Evolutionary conservation across 2,888 invertebrate genomes (phyloP), one percentile per base, ranked within the genome.

Genomic region (Pollenia griseotomentosa): DNA sequence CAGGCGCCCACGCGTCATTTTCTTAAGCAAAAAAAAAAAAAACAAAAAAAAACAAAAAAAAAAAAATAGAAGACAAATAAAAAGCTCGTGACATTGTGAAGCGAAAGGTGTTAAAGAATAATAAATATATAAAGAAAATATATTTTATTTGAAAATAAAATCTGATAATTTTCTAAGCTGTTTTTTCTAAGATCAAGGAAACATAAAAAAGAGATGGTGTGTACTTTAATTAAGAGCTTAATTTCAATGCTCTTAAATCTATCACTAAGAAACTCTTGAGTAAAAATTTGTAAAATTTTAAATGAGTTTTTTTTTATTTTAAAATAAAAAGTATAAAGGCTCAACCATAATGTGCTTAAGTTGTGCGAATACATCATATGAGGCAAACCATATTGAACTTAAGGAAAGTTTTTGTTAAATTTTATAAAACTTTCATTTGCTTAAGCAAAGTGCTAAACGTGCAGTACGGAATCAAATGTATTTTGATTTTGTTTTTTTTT

Each of bases 61-160:
- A n/a, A n/a, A 61, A 23, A 14, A 42, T 55, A 19, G 12, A 68
- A 9, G 40, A 16, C 71, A 80, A 46, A 63, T 48, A 46, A 75
- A 71, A 2, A 81, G 77, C 63, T 78, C 77, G 61, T 87, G 87
- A 84, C 84, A 87, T 87, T 83, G 87, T 70, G 48, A 66, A 83
- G 75, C 65, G 55, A 80, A 80, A 65, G 55, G 73, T 83, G 77
- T 79, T 65, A 44, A 80, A 42, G 70, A 70, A 48, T 66, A 42
- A 68, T n/a, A n/a, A n/a, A n/a, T n/a, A n/a, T 0, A 48, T 12
- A 42, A 51, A 59, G 51, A 33, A 11, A 55, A 77, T 46, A 19
- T 14, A 14, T 66, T 66, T 44, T 10, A n/a, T 2, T 33, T 42
- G 19, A 48, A 55, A 79, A n/a, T 6, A 63, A 53, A 61, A 70